Conservation (phyloP, 1,140 invertebrate genomes). For the Pomacea maculata region DNA sequence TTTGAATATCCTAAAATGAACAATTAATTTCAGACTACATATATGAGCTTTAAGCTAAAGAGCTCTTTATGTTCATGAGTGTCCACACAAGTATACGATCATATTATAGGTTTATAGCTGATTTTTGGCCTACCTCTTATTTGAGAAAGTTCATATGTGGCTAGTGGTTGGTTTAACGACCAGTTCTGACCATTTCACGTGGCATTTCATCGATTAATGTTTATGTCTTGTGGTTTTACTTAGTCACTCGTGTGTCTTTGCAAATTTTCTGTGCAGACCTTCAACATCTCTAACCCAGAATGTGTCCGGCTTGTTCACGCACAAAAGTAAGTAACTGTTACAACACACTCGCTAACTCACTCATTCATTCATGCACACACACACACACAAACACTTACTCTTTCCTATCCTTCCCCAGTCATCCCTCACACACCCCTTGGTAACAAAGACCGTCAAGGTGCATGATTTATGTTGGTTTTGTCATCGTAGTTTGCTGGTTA, state of each 20-base stretch:
- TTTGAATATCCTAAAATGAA: no score
- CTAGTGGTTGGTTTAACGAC: no score
- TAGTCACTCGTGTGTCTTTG: background rate
- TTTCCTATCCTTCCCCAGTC: background rate
- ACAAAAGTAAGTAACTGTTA: slow-evolving; percentile 31
- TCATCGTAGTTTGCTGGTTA: background rate
- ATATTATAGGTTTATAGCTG: background rate
- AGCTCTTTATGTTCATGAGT: background rate
- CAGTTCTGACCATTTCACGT: no score
- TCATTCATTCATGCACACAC: background rate
- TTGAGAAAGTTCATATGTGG: background rate
- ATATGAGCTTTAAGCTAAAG: no score
- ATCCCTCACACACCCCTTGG: background rate
- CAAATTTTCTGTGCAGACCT: slow-evolving; percentile 47
- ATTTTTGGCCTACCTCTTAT: background rate
- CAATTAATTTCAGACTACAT: no score
- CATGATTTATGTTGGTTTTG: background rate
- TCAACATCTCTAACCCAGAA: slow-evolving; percentile 62
- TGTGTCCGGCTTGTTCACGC: slow-evolving; percentile 56
- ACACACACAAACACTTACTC: background rate
- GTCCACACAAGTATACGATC: background rate
- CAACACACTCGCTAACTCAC: background rate
- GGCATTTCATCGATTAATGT: background rate
- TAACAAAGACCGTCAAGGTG: background rate
- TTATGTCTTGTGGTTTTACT: background rate